Conservation (phyloP, 1,140 invertebrate genomes). For the Monomorium pharaonis region DNA sequence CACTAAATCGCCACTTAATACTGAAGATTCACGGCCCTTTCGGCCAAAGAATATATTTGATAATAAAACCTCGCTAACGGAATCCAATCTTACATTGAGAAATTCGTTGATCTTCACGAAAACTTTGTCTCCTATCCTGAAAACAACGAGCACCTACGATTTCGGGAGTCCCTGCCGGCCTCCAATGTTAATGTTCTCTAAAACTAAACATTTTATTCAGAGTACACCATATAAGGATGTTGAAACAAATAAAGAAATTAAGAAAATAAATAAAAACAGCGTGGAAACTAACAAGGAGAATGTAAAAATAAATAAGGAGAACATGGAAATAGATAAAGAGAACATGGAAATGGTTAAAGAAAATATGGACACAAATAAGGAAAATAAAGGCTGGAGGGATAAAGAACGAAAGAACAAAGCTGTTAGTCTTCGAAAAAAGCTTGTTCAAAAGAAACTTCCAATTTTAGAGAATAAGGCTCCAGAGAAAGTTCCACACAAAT, state of each 20-base stretch:
- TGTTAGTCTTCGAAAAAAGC: conserved; percentile 74
- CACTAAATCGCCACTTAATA: conserved; percentile 50
- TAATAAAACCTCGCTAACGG: conserved; percentile 26
- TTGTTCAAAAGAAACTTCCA: conserved; percentile 9
- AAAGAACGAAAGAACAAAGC: conserved; percentile 68
- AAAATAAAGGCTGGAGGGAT: background rate
- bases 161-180: conserved; percentile 76
- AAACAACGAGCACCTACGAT: conserved; percentile 56
- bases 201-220: conserved; percentile 73
- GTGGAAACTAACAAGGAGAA: conserved; percentile 42
- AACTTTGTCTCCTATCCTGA: conserved; percentile 78
- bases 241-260: conserved; percentile 33
- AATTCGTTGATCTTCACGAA: conserved; percentile 74
- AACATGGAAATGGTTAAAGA: conserved; percentile 60
- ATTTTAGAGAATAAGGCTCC: background rate
- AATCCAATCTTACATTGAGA: conserved; percentile 66
- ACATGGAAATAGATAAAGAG: background rate
- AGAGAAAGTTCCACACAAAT: conserved; percentile 18
- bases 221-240: conserved; percentile 74
- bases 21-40: conserved; percentile 65
- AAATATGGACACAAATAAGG: conserved; percentile 67
- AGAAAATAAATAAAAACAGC: conserved; percentile 58
- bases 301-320: conserved; percentile 51
- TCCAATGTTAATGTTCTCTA: conserved; percentile 70
- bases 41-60: conserved; percentile 67